Percentiles rank a stretch among this genome's conserved stretches.
Conservation (phyloP, 2,888 invertebrate genomes). For the Polymixis flavicincta region DNA sequence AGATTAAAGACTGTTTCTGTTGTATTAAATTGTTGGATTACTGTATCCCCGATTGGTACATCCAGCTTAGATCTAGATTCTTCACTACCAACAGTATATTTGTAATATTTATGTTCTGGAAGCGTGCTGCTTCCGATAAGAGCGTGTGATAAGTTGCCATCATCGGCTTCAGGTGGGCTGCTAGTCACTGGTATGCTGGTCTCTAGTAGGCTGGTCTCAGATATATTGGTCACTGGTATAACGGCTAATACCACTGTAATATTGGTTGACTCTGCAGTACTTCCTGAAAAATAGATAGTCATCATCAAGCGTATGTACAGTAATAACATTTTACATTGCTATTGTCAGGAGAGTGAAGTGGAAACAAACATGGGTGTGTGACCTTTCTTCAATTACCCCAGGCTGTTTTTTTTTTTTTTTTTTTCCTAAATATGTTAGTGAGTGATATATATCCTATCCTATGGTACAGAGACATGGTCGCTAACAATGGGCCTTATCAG, state of each 20-base stretch:
- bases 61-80: conserved; percentile 3
- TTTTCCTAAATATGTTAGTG: too few relatives aligned
- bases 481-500: too few relatives aligned
- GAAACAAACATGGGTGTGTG: not conserved
- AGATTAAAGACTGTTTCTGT: conserved; percentile 48
- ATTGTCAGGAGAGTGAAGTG: not conserved
- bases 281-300: conserved; percentile 15
- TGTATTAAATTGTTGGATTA: conserved; percentile 24
- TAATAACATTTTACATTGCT: not conserved
- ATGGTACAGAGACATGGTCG: too few relatives aligned
- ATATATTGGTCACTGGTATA: not conserved
- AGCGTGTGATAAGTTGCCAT: conserved; percentile 10
- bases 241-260: conserved; percentile 3
- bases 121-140: conserved; percentile 6
- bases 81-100: conserved; percentile 40
- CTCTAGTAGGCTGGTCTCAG: not conserved
- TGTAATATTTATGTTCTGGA: conserved; percentile 51
- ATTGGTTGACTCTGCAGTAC: not conserved
- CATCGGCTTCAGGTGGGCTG: not conserved
- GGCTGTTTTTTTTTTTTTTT: too few relatives aligned
- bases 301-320: not conserved
- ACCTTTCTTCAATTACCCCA: too few relatives aligned
- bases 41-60: not conserved
- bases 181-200: not conserved
- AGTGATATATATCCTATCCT: too few relatives aligned